Evolutionary conservation across 2,113 vertebrate genomes (phyloP), one percentile per base, ranked within the genome.

Genomic region (Amphiprion percula): DNA sequence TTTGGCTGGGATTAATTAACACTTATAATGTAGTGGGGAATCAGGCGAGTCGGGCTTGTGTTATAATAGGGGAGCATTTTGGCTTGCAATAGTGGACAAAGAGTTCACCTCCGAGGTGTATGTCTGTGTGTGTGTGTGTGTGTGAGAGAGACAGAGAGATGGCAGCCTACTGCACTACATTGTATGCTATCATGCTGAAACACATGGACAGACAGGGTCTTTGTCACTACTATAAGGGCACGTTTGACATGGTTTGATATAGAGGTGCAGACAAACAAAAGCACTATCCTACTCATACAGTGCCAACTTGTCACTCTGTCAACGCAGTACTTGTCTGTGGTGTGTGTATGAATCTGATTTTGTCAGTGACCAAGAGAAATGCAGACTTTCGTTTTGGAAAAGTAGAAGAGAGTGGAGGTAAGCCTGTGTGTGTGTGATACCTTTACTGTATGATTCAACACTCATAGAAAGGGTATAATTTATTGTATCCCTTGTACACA

Each of bases 331-430:
- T 47, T 66, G 30, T 50, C 33, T 71, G 17, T 64, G n/a, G 11
- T 78, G 74, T 79, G 52, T 64, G 68, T 58, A 26, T 79, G 65
- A 49, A 60, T 86, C 44, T 58, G 59, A 71, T 65, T 76, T 30
- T 68, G 19, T 54, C 52, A 59, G 55, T 70, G 68, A 79, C 62
- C 67, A 37, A 54, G 12, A 81, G 58, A 73, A 68, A 67, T 39
- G 95, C 95, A 95, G 93, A 93, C 87, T 92, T 90, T 79, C 93
- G 88, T 94, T 58, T 94, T 95, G 95, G 94, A 93, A 80, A 94
- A 94, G 86, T 94, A 90, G 93, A 66, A 54, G 4, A 19, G 94
- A 72, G 91, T 90, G 84, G 89, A 62, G 14, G 94, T 94, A 94
- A 92, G 84, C 90, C 44, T 49, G n/a, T 81, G 94, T 94, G 95